Base-by-base conservation (phyloP, 2,113 vertebrate species). In the Sebastes schlegelii region DNA sequence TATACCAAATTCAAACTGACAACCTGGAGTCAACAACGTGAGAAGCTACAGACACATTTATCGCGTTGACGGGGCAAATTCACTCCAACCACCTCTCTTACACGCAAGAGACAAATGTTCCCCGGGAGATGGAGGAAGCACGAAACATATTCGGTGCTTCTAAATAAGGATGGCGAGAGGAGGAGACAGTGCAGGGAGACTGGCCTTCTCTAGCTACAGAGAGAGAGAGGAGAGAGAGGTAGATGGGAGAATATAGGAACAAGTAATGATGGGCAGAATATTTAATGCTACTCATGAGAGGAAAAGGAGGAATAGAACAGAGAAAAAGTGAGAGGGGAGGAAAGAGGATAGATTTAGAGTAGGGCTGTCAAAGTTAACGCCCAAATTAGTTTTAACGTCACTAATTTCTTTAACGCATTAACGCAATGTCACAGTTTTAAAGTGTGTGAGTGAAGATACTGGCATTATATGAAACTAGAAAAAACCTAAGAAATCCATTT, bases 1-100 rank as follows among this genome's bases (percentile, higher is more conserved):
- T 23, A n/a, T 17, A 68, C 54, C 54, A 8, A 84, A 88, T 80
- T 63, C 60, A 88, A 82, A 80, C 42, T 71, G 85, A 88, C 75
- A 88, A 72, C 64, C 46, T 21, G 21, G 61, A 60, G 74, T 81
- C 62, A 34, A 45, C 16, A 11, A 57, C 8, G 54, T 64, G 70
- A 70, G 71, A 73, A 77, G 76, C 76, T 60, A 19, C 68, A 45
- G 45, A 72, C 66, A 55, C 72, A 62, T 77, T 67, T 63, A 26
- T 85, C 34, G 9, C 46, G 66, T 63, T 57, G 71, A 49, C 71
- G 23, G 43, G 58, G 43, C 65, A 43, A 34, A 67, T 79, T 43
- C 74, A 21, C 73, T 51, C 2, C 42, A 11, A 42, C 68, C 55
- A 58, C 71, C 52, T 89, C 72, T n/a, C 72, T n/a, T 13, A 6